Conservation (phyloP, 2,888 invertebrate species). For the Microdon myrmicae region DNA sequence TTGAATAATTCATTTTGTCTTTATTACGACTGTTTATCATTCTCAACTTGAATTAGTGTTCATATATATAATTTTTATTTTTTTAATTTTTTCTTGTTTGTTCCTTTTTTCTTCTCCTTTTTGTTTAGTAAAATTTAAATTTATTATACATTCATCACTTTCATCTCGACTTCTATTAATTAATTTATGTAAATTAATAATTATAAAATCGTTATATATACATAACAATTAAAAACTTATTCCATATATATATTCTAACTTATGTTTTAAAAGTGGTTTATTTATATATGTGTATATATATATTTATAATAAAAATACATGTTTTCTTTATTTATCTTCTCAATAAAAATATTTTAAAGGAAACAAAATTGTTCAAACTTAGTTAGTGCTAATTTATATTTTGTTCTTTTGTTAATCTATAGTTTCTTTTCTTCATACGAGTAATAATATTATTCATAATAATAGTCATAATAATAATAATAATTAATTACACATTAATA, state of each 20-base stretch:
- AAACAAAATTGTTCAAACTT: conserved; percentile 18
- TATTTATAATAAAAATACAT: conserved; percentile 46
- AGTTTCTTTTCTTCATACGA: conserved; percentile 25
- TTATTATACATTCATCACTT: conserved; percentile 35
- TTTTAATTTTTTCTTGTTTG: conserved; percentile 26
- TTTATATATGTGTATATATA: conserved; percentile 9
- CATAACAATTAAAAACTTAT: conserved; percentile 44
- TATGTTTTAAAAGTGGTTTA: conserved; percentile 32
- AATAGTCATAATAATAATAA: conserved; percentile 30
- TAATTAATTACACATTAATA: conserved; percentile 35
- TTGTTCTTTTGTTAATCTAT: conserved; percentile 11
- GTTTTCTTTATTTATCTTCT: conserved; percentile 15
- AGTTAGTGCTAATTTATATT: conserved; percentile 20
- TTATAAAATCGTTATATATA: conserved; percentile 43
- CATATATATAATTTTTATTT: conserved; percentile 37
- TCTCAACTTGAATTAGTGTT: conserved; percentile 13
- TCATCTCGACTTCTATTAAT: conserved; percentile 34
- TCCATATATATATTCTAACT: conserved; percentile 30
- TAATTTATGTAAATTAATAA: conserved; percentile 34
- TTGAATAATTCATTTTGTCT: conserved; percentile 27
- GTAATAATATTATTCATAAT: conserved; percentile 27
- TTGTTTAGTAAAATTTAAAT: too few relatives aligned
- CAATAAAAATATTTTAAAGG: conserved; percentile 24
- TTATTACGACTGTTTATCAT: conserved; percentile 15
- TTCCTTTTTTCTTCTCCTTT: conserved; percentile 3